A percentile compares a stretch with the other conserved stretches of the same genome.
Evolutionary conservation across 2,797 vertebrate species (phyloP).

Genomic region (Parauchenoglanis ngamensis): DNA sequence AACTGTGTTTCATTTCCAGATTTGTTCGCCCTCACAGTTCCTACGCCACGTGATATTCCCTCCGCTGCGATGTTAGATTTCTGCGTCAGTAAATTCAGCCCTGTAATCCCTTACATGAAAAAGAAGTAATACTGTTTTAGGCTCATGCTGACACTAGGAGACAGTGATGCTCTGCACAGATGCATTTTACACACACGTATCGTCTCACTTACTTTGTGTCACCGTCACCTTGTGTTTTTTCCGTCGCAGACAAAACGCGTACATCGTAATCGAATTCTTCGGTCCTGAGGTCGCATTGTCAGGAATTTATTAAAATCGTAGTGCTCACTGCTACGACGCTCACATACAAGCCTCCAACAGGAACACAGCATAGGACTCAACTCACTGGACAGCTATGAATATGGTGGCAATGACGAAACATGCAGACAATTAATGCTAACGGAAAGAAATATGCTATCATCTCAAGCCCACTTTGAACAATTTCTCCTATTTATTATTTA

Average conservation of each 20-base stretch:
- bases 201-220: not conserved
- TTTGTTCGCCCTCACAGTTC: not conserved
- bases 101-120: not conserved
- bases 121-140: not conserved
- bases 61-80: not conserved
- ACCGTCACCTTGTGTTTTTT: not conserved
- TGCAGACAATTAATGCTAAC: not conserved
- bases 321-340: too few species aligned
- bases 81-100: not conserved
- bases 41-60: not conserved
- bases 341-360: too few species aligned
- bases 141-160: not conserved
- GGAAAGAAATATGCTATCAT: not conserved
- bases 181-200: not conserved
- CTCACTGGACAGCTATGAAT: not conserved
- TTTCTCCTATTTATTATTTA: not conserved
- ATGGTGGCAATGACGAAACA: not conserved
- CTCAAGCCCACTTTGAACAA: not conserved
- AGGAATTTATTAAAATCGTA: too few species aligned
- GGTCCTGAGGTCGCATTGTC: too few species aligned
- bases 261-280: not conserved
- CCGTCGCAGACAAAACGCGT: not conserved
- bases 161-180: not conserved
- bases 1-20: not conserved
- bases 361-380: too few species aligned